phyloP scores from a whole-genome alignment of 2,113 vertebrate genomes.

The Pituophis catenifer region DNA sequence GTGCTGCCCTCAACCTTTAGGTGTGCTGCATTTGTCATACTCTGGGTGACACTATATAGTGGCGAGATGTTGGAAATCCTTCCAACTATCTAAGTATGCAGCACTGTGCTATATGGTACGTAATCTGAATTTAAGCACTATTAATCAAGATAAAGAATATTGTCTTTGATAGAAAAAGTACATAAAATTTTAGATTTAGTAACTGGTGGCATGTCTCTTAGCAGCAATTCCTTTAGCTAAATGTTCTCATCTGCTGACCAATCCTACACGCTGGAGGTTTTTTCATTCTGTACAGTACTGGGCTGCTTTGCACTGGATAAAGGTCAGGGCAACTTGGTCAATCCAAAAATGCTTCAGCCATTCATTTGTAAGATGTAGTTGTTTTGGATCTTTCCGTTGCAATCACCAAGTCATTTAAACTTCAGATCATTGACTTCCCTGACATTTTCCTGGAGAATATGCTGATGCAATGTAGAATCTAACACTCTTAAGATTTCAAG shows the following conservation, averaged over 20 bases:
- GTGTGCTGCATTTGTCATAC: not conserved
- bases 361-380: not conserved
- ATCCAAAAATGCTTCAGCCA: not conserved
- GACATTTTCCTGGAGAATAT: not conserved
- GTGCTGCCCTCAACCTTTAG: not conserved
- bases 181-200: not conserved
- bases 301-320: not conserved
- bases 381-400: not conserved
- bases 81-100: not conserved
- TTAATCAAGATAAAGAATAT: not conserved
- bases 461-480: not conserved
- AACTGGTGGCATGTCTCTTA: not conserved
- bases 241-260: not conserved
- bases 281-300: not conserved
- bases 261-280: not conserved
- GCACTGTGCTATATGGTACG: not conserved
- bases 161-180: not conserved
- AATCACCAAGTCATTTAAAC: not conserved
- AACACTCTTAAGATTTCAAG: not conserved
- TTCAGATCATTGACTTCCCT: not conserved
- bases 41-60: not conserved
- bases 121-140: not conserved
- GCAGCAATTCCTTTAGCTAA: not conserved
- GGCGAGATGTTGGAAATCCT: not conserved
- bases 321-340: not conserved